Conservation (phyloP, 1,140 invertebrate genomes). For the Acromyrmex echinatior region DNA sequence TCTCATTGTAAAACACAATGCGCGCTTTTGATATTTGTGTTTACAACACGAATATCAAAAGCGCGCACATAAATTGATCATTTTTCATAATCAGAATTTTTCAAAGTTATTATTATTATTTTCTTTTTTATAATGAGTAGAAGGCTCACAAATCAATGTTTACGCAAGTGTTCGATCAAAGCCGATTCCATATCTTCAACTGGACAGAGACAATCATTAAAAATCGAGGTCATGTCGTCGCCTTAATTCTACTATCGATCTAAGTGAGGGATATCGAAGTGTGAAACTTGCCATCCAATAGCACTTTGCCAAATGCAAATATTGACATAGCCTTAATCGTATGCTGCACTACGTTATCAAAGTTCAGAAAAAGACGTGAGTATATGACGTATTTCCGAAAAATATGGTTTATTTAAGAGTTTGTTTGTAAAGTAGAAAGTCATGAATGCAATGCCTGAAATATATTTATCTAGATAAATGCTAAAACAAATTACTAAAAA, state of each 20-base stretch:
- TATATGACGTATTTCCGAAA: not conserved
- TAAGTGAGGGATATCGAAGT: not conserved
- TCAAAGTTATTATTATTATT: not conserved
- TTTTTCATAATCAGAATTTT: not conserved
- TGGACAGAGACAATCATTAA: not conserved
- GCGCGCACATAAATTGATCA: not conserved
- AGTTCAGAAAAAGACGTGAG: conserved; percentile 39
- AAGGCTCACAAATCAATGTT: not conserved
- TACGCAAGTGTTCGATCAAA: not conserved
- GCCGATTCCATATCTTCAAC: conserved; percentile 18
- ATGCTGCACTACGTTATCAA: not conserved
- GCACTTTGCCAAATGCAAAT: conserved; percentile 70
- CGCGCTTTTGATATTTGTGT: too few species aligned
- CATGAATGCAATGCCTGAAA: not conserved
- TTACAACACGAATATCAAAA: not conserved
- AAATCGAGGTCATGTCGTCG: conserved; percentile 48
- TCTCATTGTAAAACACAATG: not conserved
- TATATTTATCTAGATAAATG: not conserved
- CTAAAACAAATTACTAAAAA: not conserved
- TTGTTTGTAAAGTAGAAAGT: not conserved
- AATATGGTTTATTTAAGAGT: not conserved
- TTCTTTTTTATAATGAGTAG: not conserved
- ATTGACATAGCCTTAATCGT: conserved; percentile 78
- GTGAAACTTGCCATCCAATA: conserved; percentile 33
- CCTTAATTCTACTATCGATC: conserved; percentile 68